Evolutionary conservation across 2,888 invertebrate species (phyloP).

Genomic region (Ethmia dodecea): DNA sequence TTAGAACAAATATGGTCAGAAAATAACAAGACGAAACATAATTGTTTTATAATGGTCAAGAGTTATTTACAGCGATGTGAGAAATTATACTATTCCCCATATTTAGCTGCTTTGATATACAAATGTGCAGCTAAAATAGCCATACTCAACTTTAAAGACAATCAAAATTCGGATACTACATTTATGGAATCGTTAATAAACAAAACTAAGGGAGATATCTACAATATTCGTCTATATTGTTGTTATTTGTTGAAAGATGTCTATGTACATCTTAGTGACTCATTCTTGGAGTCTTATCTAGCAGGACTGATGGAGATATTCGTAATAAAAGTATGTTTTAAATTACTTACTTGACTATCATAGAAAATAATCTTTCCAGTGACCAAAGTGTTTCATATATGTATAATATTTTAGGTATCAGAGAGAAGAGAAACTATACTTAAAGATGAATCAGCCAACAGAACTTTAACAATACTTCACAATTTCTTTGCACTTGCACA

Average conservation of each 20-base stretch:
- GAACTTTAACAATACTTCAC: constrained; percentile 77
- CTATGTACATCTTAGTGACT: constrained; percentile 26
- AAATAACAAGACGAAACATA: constrained; percentile 45
- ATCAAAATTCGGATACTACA: constrained; percentile 28
- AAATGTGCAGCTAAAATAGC: constrained; percentile 58
- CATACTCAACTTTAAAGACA: constrained; percentile 32
- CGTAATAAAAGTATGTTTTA: constrained; percentile 41
- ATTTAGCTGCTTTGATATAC: constrained; percentile 53
- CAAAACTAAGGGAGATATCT: constrained; percentile 43
- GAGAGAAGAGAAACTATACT: constrained; percentile 51
- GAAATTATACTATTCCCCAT: constrained; percentile 52
- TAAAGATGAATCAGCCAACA: constrained; percentile 77
- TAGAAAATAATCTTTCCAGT: not conserved
- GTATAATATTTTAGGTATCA: constrained; percentile 43
- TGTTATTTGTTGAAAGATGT: constrained; percentile 47
- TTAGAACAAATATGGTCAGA: constrained; percentile 46
- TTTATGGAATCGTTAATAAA: constrained; percentile 41
- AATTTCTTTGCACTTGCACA: constrained; percentile 72
- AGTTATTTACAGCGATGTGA: constrained; percentile 55
- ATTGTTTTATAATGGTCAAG: constrained; percentile 62
- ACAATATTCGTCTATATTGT: constrained; percentile 53
- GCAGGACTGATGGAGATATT: constrained; percentile 46
- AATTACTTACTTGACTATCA: not conserved
- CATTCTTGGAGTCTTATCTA: constrained; percentile 35
- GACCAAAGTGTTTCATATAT: not conserved